Evolutionary conservation across 1,140 invertebrate genomes (phyloP).

Genomic region (Pemphigus obesinymphae): DNA sequence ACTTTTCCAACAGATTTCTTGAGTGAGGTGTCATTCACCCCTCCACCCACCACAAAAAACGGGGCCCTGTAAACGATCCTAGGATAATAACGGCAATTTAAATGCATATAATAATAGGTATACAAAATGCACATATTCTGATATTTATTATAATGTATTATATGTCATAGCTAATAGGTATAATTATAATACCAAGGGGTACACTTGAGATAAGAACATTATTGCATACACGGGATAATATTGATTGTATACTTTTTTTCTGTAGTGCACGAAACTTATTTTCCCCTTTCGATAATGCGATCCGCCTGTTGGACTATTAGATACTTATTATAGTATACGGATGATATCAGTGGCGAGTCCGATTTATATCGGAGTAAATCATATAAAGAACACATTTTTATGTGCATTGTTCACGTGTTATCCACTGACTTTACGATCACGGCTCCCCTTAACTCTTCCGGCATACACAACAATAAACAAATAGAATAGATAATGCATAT

Average conservation of each 20-base stretch:
- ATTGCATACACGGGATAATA: neutral
- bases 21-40: too few relatives aligned
- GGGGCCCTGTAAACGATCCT: too few relatives aligned
- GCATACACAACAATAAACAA: neutral
- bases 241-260: neutral
- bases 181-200: too few relatives aligned
- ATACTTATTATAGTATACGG: neutral
- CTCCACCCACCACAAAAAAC: too few relatives aligned
- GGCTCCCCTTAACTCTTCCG: neutral
- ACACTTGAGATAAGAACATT: too few relatives aligned
- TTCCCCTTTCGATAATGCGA: neutral
- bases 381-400: constrained; percentile 12
- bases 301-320: neutral
- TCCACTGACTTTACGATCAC: neutral
- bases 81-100: too few relatives aligned
- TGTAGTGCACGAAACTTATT: neutral
- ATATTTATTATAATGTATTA: too few relatives aligned
- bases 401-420: neutral
- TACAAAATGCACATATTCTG: too few relatives aligned
- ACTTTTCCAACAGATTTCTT: too few relatives aligned
- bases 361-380: neutral
- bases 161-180: too few relatives aligned
- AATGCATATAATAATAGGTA: too few relatives aligned
- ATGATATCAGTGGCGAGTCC: neutral
- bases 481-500: neutral